A percentile compares a stretch with the other conserved stretches of the same genome.
Conservation (phyloP, 1,140 invertebrate species). For the Drosophila lini region DNA sequence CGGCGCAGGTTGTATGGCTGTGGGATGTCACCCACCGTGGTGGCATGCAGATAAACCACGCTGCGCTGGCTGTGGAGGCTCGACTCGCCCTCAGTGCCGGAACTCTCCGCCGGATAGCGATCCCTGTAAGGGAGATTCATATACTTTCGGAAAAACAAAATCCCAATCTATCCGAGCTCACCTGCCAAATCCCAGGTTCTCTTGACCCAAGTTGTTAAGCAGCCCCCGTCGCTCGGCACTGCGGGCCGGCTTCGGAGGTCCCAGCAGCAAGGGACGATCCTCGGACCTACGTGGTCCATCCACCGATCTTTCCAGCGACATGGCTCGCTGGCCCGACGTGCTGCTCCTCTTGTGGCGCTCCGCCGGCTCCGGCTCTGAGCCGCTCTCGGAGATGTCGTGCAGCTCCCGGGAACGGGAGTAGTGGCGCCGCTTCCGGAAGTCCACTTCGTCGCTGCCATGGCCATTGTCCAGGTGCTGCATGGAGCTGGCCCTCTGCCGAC, state of each 20-base stretch:
- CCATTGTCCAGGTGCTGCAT: slow-evolving; percentile 80
- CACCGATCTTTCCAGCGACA: slow-evolving; percentile 69
- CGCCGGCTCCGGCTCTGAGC: slow-evolving; percentile 80
- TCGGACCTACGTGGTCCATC: slow-evolving; percentile 51
- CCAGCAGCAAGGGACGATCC: slow-evolving; percentile 57
- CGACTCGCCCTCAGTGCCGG: slow-evolving; percentile 90
- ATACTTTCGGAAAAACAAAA: neutral
- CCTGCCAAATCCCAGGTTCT: slow-evolving; percentile 53
- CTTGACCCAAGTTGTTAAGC: slow-evolving; percentile 42
- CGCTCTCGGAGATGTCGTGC: slow-evolving; percentile 83
- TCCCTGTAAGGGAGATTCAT: slow-evolving; percentile 54
- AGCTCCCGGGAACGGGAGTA: slow-evolving; percentile 80
- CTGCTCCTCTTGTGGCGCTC: slow-evolving; percentile 68
- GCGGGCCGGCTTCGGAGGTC: slow-evolving; percentile 79
- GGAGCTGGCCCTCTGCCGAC: slow-evolving; percentile 73
- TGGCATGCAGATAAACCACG: slow-evolving; percentile 92
- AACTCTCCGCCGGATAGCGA: slow-evolving; percentile 87
- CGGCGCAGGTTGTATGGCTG: slow-evolving; percentile 82
- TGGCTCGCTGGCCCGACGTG: slow-evolving; percentile 50
- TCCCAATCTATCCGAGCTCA: slow-evolving; percentile 3
- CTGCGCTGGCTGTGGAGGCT: slow-evolving; percentile 91
- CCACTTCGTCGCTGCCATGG: slow-evolving; percentile 72
- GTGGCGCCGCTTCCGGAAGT: slow-evolving; percentile 78
- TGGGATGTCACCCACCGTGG: slow-evolving; percentile 86
- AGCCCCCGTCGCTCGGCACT: slow-evolving; percentile 69